Evolutionary conservation across 2,888 invertebrate genomes (phyloP).

Genomic region (Acanthosepion lycidas): DNA sequence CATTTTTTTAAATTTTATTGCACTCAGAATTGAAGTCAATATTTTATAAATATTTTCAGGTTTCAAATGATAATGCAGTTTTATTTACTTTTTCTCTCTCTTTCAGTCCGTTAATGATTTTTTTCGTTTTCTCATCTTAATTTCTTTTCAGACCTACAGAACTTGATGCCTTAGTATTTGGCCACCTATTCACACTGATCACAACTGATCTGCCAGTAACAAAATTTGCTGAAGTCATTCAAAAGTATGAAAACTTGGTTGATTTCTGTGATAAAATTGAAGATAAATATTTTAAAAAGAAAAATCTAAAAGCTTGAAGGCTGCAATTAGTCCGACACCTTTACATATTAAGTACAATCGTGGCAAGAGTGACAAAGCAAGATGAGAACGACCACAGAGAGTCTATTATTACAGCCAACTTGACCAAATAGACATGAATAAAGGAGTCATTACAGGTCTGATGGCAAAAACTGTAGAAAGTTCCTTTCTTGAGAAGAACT

Average conservation of each 20-base stretch:
- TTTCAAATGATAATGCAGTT: too few species aligned
- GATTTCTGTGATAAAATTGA: conserved; percentile 89
- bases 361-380: background rate
- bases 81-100: too few species aligned
- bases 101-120: background rate
- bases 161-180: conserved; percentile 95
- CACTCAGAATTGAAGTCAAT: too few species aligned
- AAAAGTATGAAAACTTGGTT: conserved; percentile 85
- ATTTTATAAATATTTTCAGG: too few species aligned
- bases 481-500: background rate
- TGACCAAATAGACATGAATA: background rate
- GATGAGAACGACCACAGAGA: too few species aligned
- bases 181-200: conserved; percentile 94
- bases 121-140: background rate
- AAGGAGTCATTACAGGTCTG: background rate
- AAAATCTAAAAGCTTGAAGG: background rate
- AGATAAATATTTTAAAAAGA: conserved; percentile 56
- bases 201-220: conserved; percentile 91
- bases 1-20: too few species aligned
- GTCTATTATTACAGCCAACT: background rate
- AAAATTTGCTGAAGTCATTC: conserved; percentile 85
- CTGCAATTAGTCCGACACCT: background rate
- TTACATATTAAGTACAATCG: background rate
- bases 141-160: conserved; percentile 86
- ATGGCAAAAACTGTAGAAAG: background rate